Conservation (phyloP, 1,140 invertebrate genomes). For the Halyomorpha halys region DNA sequence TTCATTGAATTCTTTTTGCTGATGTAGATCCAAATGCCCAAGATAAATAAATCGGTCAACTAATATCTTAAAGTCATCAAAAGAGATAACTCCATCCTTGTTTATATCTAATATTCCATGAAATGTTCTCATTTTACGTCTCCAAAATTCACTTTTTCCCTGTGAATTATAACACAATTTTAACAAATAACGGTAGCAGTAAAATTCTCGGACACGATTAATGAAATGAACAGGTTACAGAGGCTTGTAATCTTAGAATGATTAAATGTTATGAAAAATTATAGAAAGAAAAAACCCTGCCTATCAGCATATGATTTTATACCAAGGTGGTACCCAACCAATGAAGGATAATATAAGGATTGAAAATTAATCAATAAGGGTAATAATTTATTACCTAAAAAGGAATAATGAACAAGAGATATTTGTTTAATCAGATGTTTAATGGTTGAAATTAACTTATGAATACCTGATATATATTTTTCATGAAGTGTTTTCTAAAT, state of each 20-base stretch:
- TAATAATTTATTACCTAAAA: too few species aligned
- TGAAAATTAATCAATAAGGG: too few species aligned
- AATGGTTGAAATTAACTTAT: too few species aligned
- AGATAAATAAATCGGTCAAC: conserved; percentile 58
- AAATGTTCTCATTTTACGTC: conserved; percentile 73
- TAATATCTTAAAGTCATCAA: conserved; percentile 64
- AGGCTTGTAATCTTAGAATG: background rate
- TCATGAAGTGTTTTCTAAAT: too few species aligned
- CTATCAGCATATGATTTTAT: too few species aligned
- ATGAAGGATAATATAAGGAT: too few species aligned
- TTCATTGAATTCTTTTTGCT: conserved; percentile 30
- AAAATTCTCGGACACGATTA: background rate
- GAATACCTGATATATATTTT: too few species aligned
- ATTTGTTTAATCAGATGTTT: too few species aligned
- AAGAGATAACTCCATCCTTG: conserved; percentile 72
- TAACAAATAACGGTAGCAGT: background rate
- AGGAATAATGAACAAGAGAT: too few species aligned
- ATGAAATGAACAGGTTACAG: background rate
- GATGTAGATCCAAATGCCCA: conserved; percentile 42
- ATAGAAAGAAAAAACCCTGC: too few species aligned
- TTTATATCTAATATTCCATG: conserved; percentile 71
- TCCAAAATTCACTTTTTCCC: conserved; percentile 76
- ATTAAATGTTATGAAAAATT: too few species aligned
- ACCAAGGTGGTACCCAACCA: too few species aligned
- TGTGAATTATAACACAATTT: conserved; percentile 37